These are phyloP conservation scores for Alviniconcha strummeri DNA, from an alignment of 2,888 invertebrate species.

Conservation along the genomic window DNA sequence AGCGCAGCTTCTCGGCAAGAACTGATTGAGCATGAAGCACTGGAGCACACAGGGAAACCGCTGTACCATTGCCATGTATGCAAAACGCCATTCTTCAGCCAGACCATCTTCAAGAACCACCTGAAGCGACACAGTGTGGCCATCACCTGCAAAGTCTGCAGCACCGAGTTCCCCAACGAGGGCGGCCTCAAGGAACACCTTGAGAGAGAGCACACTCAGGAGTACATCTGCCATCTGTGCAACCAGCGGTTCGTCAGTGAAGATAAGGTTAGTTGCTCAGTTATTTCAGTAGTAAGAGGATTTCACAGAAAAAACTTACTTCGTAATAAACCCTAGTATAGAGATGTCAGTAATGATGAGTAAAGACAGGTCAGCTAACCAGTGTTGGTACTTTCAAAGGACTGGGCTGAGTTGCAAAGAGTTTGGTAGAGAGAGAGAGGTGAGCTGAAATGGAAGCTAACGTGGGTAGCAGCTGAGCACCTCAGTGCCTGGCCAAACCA, in stretches of 20 bases:
- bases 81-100: slow-evolving; percentile 11
- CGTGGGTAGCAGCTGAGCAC: no score
- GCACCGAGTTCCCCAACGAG: not conserved
- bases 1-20: not conserved
- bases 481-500: no score
- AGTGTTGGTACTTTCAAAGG: no score
- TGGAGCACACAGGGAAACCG: slow-evolving; percentile 30
- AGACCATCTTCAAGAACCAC: slow-evolving; percentile 13
- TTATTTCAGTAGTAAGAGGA: not conserved
- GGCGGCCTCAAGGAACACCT: not conserved
- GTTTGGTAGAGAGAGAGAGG: no score
- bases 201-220: not conserved
- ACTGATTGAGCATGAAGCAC: slow-evolving; percentile 21
- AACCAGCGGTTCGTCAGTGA: not conserved
- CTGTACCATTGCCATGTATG: slow-evolving; percentile 18
- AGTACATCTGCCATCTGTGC: slow-evolving; percentile 1
- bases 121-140: not conserved
- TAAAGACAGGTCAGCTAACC: no score
- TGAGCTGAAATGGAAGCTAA: no score
- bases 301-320: no score
- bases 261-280: not conserved
- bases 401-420: no score
- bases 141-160: not conserved
- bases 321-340: no score
- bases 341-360: no score